phyloP scores from a whole-genome alignment of 2,113 vertebrate species.

The Hyaena hyaena region DNA sequence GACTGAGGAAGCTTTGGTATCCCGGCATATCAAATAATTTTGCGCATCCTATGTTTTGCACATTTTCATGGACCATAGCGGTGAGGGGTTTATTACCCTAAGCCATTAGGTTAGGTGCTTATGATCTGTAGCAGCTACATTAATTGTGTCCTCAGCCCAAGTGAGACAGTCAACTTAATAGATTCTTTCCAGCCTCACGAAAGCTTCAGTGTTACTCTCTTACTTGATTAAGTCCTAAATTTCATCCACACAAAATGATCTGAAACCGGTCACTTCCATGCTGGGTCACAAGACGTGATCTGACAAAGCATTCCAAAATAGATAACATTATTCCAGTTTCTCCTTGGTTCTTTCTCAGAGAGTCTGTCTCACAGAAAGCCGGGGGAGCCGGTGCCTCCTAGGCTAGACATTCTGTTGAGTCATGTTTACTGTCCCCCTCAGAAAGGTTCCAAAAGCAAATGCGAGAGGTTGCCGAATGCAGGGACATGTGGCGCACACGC shows the following conservation, averaged over 20 bases:
- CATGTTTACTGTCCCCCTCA: conserved; percentile 75
- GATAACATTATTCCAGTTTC: conserved; percentile 51
- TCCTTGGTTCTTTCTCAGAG: conserved; percentile 54
- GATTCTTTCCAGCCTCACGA: not conserved
- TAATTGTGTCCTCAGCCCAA: not conserved
- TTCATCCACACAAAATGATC: conserved; percentile 67
- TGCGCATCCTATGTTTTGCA: not conserved
- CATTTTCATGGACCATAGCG: not conserved
- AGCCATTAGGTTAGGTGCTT: not conserved
- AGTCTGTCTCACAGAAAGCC: conserved; percentile 74
- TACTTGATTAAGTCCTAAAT: conserved; percentile 56
- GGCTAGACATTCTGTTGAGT: conserved; percentile 68
- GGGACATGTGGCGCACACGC: conserved; percentile 86
- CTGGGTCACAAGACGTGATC: conserved; percentile 65
- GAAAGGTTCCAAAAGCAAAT: conserved; percentile 83
- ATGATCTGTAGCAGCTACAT: not conserved
- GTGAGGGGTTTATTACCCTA: not conserved
- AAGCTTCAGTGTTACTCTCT: conserved; percentile 30
- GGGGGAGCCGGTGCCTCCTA: conserved; percentile 59
- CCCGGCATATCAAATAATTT: not conserved
- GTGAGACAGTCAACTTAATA: not conserved
- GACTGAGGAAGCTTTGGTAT: not conserved
- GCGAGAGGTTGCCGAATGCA: conserved; percentile 84
- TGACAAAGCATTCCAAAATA: conserved; percentile 70
- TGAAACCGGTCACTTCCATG: conserved; percentile 61